phyloP scores from a whole-genome alignment of 2,888 invertebrate species.

The Drosophila aldrichi region DNA sequence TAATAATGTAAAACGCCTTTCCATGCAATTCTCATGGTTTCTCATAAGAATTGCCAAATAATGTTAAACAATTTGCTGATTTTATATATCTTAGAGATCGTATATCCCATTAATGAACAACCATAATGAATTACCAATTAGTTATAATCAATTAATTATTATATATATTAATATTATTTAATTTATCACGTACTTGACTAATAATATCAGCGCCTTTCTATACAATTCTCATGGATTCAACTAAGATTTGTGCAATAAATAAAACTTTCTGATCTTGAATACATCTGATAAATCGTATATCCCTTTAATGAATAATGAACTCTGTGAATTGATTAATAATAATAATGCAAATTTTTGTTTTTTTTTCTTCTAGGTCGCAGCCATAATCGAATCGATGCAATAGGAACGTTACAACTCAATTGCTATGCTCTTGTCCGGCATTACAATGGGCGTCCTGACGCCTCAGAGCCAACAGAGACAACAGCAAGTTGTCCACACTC shows the following conservation, averaged over 20 bases:
- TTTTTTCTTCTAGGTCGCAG: constrained; percentile 13
- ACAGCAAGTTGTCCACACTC: constrained; percentile 11
- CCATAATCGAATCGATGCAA: constrained; percentile 19
- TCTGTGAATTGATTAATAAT: not conserved
- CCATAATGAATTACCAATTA: not conserved
- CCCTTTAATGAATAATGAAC: not conserved
- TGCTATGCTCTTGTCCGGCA: constrained; percentile 44
- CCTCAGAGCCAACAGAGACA: constrained; percentile 31
- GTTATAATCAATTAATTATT: too few relatives aligned
- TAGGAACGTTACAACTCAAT: constrained; percentile 26
- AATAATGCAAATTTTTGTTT: not conserved
- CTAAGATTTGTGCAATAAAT: too few relatives aligned
- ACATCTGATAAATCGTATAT: not conserved
- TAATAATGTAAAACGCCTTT: too few relatives aligned
- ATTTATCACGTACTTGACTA: not conserved
- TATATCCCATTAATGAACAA: not conserved
- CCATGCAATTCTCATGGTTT: too few relatives aligned
- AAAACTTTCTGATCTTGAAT: not conserved
- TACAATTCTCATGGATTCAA: not conserved
- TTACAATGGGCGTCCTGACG: constrained; percentile 62
- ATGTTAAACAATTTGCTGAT: not conserved
- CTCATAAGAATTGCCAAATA: too few relatives aligned
- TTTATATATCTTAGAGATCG: too few relatives aligned
- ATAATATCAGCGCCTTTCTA: not conserved
- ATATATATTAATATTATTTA: too few relatives aligned